Evolutionary conservation across 1,140 invertebrate species (phyloP), one percentile per base, ranked within the genome.

Genomic region (Lycorma delicatula): DNA sequence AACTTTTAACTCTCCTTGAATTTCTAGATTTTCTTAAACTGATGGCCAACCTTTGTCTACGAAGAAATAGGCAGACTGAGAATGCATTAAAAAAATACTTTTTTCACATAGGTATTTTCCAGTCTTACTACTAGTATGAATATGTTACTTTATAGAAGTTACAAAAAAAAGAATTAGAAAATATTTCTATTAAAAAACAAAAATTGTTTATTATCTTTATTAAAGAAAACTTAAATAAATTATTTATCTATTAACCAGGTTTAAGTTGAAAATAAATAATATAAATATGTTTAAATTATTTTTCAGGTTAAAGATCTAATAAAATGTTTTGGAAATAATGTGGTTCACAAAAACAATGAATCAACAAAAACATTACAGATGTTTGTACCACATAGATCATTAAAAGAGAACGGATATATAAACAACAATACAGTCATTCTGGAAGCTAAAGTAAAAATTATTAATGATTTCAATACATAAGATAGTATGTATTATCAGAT

Each of bases 331-430:
- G 41, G 41, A 44, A 18, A 16, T 11, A 20, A 22, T 44, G 7
- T 18, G 1, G 23, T 44, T 20, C 23, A 16, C 6, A 44, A 11
- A 44, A 22, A 44, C 18, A 44, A 44, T 22, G 41, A 44, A 20
- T 44, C 41, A 44, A 20, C 41, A 18, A 44, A 44, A 22, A 44
- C 16, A 7, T 22, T 44, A 16, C 41, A 9, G 2, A 44, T 44
- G 41, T 44, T 44, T 44, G 41, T 44, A 44, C 41, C 41, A 6
- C 41, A 44, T 13, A 44, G 41, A 44, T 11, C n/a, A 44, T 22
- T 44, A 3, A 44, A 2, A 44, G 41, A 44, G 1, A 2, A 44
- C 13, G 41, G 16, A 16, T 44, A 44, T 22, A 44, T 44, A 2
- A 44, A 18, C 6, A 44, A 44, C 23, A 22, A 44, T 44, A 44